phyloP scores from a whole-genome alignment of 1,140 invertebrate genomes.

The Apis florea region DNA sequence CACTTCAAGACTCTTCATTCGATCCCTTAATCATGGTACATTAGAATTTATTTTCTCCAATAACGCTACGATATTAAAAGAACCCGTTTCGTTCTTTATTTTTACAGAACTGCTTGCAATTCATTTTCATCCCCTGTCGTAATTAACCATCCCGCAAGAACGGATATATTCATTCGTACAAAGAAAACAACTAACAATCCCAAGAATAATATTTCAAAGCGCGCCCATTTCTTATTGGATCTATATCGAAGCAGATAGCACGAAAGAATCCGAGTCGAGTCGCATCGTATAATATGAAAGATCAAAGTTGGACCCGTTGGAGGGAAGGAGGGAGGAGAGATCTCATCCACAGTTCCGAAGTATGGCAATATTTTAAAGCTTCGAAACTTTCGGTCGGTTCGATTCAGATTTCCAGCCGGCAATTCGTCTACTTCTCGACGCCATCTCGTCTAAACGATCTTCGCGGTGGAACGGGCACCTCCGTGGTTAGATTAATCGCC shows the following conservation, averaged over 20 bases:
- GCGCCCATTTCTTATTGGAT: not conserved
- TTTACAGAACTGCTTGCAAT: too few relatives aligned
- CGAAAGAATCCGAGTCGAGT: not conserved
- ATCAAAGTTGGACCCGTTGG: constrained; percentile 22
- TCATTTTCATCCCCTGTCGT: too few relatives aligned
- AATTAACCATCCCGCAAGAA: too few relatives aligned
- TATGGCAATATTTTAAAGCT: constrained; percentile 49
- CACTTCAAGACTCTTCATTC: too few relatives aligned
- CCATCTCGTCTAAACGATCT: constrained; percentile 42
- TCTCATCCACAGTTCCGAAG: constrained; percentile 29
- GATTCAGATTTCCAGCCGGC: constrained; percentile 40
- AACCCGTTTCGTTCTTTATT: too few relatives aligned
- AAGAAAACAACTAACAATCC: too few relatives aligned
- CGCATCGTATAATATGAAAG: constrained; percentile 11
- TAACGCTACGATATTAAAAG: too few relatives aligned
- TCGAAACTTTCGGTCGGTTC: constrained; percentile 27
- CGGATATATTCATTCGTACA: too few relatives aligned
- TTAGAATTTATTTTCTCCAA: too few relatives aligned
- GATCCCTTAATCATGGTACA: too few relatives aligned
- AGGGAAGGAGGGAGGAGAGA: not conserved
- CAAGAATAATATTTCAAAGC: not conserved
- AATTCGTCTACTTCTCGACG: constrained; percentile 44
- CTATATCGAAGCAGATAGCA: not conserved
- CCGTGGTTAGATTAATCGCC: constrained; percentile 49
- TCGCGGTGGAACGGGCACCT: not conserved